Base-by-base conservation (phyloP, 2,888 invertebrate species). In the Melanophora roralis region DNA sequence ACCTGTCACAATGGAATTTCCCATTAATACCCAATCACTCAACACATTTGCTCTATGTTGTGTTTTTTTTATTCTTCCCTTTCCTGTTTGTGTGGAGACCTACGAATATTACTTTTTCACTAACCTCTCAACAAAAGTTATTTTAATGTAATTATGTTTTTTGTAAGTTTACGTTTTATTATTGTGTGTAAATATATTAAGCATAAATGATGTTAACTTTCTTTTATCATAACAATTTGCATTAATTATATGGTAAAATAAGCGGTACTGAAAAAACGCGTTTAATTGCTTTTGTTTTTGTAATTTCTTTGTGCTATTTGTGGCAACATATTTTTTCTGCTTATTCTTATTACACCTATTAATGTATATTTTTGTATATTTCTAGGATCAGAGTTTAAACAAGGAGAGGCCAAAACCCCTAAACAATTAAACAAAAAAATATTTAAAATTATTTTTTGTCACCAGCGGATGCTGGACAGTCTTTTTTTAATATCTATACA, bases 191-290 rank as follows among this genome's bases (percentile, higher is more conserved):
- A 40, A 32, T 27, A 12, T n/a, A 40, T 19, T 67, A 23, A 45
- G 45, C 23, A 32, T 27, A 49, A 55, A 57, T 62, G 45, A 68
- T 78, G 40, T 40, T 40, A 49, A 60, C 40, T 60, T 51, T 60
- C 38, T 27, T 71, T 43, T 53, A 64, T 73, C 57, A 78, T 65
- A 59, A 69, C 65, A 69, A 69, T 78, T 78, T 74, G 69, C 68
- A 69, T 78, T 74, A 73, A 78, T 78, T 78, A 59, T 64, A 69
- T 64, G 64, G 62, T 45, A 45, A 59, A 74, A 51, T 27, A 64
- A 64, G 57, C 59, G 69, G 53, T 57, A 67, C 59, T 14, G 47
- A 53, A 73, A 73, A 47, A 55, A 49, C 60, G 43, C 43, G n/a
- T 73, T 64, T 78, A 68, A 68, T 78, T 73, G 57, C 55, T 68